Conservation (phyloP, 2,113 vertebrate genomes). For the Cricetomys ansorgei region DNA sequence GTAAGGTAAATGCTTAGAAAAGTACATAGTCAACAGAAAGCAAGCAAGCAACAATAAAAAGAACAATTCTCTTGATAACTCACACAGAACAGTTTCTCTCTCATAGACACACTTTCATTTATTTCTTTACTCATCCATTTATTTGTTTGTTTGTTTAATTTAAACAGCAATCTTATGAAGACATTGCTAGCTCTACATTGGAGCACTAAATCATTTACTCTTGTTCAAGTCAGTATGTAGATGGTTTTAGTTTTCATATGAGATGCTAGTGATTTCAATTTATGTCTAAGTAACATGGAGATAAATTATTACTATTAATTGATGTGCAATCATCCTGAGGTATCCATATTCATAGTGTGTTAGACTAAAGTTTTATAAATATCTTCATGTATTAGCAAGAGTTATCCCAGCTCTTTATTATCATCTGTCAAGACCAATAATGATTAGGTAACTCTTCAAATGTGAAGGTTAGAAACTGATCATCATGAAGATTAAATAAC, state of each 20-base stretch:
- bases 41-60: background rate
- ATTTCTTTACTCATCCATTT: rapidly evolving
- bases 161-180: background rate
- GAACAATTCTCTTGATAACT: background rate
- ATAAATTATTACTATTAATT: background rate
- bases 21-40: background rate
- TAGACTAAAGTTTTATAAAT: background rate
- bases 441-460: background rate
- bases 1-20: background rate
- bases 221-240: background rate
- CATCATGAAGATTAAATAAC: background rate
- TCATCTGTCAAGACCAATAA: background rate
- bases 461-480: background rate
- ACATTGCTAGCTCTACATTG: background rate
- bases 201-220: background rate
- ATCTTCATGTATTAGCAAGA: background rate
- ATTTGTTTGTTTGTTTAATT: background rate
- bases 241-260: background rate
- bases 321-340: background rate
- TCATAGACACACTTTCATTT: background rate
- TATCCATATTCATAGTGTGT: background rate
- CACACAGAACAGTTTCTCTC: background rate
- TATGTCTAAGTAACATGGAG: background rate
- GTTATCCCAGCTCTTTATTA: background rate
- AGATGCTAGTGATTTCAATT: background rate